phyloP scores from a whole-genome alignment of 1,140 invertebrate species.

The Magallana angulata region DNA sequence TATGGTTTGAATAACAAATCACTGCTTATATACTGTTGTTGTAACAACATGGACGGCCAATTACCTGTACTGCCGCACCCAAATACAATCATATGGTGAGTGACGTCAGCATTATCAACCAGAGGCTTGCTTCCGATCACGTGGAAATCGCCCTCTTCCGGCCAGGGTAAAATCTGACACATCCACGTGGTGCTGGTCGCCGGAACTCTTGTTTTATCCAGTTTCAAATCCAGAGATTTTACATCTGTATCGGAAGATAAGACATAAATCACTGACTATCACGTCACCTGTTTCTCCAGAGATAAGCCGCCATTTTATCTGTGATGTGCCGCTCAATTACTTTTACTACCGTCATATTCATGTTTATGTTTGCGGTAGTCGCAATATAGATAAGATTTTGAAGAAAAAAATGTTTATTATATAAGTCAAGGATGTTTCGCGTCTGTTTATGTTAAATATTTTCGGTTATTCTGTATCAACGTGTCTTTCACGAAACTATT shows the following conservation, averaged over 20 bases:
- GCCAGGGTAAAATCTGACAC: conserved; percentile 62
- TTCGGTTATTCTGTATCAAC: too few relatives aligned
- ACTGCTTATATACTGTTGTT: background rate
- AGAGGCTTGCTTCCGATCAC: conserved; percentile 62
- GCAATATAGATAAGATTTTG: background rate
- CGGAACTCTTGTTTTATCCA: conserved; percentile 53
- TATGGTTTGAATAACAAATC: background rate
- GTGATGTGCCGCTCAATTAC: background rate
- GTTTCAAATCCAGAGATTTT: conserved; percentile 25
- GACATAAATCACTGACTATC: background rate
- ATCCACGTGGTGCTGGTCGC: conserved; percentile 58
- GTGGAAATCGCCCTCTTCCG: conserved; percentile 58
- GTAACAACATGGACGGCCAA: background rate
- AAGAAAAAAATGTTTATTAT: background rate
- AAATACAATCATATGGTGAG: conserved; percentile 65
- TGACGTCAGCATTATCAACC: conserved; percentile 59
- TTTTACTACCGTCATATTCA: background rate
- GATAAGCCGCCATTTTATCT: background rate
- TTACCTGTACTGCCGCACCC: conserved; percentile 50
- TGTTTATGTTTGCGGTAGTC: conserved; percentile 1
- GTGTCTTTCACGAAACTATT: too few relatives aligned
- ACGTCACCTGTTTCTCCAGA: background rate
- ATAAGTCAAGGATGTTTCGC: background rate
- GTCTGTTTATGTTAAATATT: too few relatives aligned
- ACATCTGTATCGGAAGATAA: conserved; percentile 24